These are phyloP conservation scores for Drosophila lacertosa DNA, from an alignment of 1,140 invertebrate genomes.

Conservation along the genomic window DNA sequence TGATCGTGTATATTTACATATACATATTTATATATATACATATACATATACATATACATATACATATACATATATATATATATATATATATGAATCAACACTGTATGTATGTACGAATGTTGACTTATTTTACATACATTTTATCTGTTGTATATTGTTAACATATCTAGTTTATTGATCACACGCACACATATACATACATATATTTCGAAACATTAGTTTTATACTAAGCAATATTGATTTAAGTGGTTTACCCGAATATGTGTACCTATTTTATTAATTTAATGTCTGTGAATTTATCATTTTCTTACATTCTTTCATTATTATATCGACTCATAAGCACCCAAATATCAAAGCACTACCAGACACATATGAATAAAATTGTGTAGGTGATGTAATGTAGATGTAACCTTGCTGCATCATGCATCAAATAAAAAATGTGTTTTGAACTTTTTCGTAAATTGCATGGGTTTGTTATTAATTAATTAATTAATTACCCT, in stretches of 20 bases:
- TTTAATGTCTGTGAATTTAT: background rate
- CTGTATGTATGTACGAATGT: background rate
- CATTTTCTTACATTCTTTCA: no score
- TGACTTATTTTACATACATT: background rate
- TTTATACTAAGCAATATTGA: constrained; percentile 2
- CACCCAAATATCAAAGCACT: background rate
- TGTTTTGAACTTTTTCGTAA: background rate
- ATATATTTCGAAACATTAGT: background rate
- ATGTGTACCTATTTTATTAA: background rate
- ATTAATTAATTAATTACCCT: no score
- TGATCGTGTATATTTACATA: background rate
- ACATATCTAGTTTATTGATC: no score
- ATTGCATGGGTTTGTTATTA: background rate
- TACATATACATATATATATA: background rate
- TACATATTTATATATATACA: no score
- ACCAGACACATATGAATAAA: background rate
- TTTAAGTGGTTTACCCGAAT: background rate
- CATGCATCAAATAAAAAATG: constrained; percentile 1
- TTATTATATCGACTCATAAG: background rate
- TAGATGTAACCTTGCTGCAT: no score
- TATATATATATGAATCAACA: background rate
- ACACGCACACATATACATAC: no score
- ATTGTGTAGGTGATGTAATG: no score
- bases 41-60: background rate
- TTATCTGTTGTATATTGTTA: no score